Percentiles rank a stretch among this genome's conserved stretches.
These are phyloP conservation scores for Cossypha caffra DNA, from an alignment of 2,797 vertebrate genomes.

Conservation along the genomic window DNA sequence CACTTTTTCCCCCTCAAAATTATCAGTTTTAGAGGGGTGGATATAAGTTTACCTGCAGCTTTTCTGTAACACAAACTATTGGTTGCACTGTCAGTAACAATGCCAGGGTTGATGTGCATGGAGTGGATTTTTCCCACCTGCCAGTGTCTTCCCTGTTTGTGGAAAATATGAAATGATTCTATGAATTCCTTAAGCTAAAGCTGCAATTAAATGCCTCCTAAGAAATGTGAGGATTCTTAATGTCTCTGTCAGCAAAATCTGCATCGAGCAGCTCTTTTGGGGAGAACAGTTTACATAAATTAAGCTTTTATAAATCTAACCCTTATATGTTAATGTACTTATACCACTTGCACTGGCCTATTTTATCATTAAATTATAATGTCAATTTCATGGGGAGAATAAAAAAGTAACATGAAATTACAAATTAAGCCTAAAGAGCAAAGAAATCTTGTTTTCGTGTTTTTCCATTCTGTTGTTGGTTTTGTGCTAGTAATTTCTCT, in stretches of 20 bases:
- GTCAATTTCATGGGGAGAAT: not conserved
- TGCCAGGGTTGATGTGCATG: not conserved
- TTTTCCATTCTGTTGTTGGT: slow-evolving; percentile 21
- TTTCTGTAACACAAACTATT: not conserved
- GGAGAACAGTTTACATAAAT: not conserved
- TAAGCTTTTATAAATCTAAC: not conserved
- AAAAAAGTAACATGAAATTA: not conserved
- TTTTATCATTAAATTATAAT: not conserved
- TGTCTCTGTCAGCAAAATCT: not conserved
- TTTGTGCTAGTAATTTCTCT: slow-evolving; percentile 63
- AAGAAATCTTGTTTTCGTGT: not conserved
- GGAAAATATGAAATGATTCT: not conserved
- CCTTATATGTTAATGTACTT: not conserved
- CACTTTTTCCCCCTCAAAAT: not conserved
- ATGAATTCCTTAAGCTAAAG: not conserved
- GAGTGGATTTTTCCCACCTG: not conserved
- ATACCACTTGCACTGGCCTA: not conserved
- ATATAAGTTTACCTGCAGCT: not conserved
- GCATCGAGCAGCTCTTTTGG: not conserved
- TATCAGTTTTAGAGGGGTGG: not conserved
- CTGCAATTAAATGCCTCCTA: not conserved
- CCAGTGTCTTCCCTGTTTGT: not conserved
- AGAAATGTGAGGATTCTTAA: not conserved
- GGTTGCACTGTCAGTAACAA: not conserved
- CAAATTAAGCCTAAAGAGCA: not conserved